Percentiles rank a stretch among this genome's conserved stretches.
phyloP scores from a whole-genome alignment of 1,140 invertebrate species.

The Heliconius hermathena region DNA sequence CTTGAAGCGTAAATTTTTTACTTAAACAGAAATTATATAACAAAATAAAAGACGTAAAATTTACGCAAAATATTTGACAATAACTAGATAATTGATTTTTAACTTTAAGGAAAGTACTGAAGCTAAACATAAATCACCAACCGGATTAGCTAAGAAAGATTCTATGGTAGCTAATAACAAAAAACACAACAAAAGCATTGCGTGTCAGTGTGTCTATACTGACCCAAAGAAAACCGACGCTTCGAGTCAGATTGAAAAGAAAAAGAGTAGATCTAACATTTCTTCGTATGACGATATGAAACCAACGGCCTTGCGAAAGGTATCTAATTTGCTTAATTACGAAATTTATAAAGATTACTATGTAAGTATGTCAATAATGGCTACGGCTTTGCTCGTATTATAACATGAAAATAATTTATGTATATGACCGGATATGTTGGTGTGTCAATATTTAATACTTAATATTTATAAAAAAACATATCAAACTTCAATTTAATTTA shows the following conservation, averaged over 20 bases:
- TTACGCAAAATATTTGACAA: not conserved
- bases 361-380: slow-evolving; percentile 8
- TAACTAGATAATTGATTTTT: not conserved
- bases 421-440: not conserved
- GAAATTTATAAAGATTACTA: slow-evolving; percentile 7
- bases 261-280: not conserved
- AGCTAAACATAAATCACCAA: not conserved
- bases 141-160: not conserved
- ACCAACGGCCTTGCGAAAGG: slow-evolving; percentile 18
- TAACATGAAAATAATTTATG: slow-evolving; percentile 5
- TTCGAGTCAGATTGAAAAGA: slow-evolving; percentile 15
- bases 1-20: no score
- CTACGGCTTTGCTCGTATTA: slow-evolving; percentile 8
- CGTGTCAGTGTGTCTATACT: slow-evolving; percentile 31
- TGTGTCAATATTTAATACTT: slow-evolving; percentile 10
- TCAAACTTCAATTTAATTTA: no score
- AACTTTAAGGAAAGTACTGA: not conserved
- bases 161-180: not conserved
- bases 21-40: no score
- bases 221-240: slow-evolving; percentile 18
- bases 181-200: slow-evolving; percentile 9
- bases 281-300: slow-evolving; percentile 1
- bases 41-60: no score
- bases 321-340: slow-evolving; percentile 18
- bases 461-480: no score